Evolutionary conservation across 2,888 invertebrate genomes (phyloP), one percentile per base, ranked within the genome.

Genomic region (Eurytoma californica): DNA sequence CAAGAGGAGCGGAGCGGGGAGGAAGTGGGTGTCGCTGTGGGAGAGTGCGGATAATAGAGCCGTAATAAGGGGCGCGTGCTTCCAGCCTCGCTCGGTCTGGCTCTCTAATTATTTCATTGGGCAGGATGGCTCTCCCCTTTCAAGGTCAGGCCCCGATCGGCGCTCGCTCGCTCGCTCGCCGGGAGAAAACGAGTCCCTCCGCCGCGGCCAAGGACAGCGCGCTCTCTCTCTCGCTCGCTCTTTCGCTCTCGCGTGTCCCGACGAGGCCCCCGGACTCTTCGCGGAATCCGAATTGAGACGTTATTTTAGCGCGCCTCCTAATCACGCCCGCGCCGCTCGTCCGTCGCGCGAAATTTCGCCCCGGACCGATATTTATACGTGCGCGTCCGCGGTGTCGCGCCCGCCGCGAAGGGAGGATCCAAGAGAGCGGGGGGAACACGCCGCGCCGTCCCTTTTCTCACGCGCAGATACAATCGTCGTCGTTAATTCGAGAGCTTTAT

Each of bases 251-350:
- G 18, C 51, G 16, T 20, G 24, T 14, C 63, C 7, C 61, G 12
- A 12, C 51, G 4, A n/a, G n/a, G 5, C 20, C 51, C 49, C 49
- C 49, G 30, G 20, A 28, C 51, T 63, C 24, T 49, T 60, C 72
- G 58, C 60, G 82, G 39, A 39, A 39, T 39, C 39, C 83, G 86
- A 87, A 88, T 88, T 87, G 87, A 88, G 88, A 88, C 86, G 88
- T 88, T 88, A 88, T 87, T 88, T 85, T 86, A 86, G 86, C 88
- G 87, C 87, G 87, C 86, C 77, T 74, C 39, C 39, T 39, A 39
- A 39, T 39, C 39, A 39, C 39, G 39, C 39, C 39, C 39, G 39
- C 39, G 39, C 39, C 39, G 66, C 69, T 70, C 79, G 74, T 61
- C 57, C 70, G 69, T 28, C 74, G 69, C 66, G 16, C 53, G 39